A percentile compares a stretch with the other conserved stretches of the same genome.
Evolutionary conservation across 2,888 invertebrate genomes (phyloP).

Genomic region (Pristionchus exspectatus): DNA sequence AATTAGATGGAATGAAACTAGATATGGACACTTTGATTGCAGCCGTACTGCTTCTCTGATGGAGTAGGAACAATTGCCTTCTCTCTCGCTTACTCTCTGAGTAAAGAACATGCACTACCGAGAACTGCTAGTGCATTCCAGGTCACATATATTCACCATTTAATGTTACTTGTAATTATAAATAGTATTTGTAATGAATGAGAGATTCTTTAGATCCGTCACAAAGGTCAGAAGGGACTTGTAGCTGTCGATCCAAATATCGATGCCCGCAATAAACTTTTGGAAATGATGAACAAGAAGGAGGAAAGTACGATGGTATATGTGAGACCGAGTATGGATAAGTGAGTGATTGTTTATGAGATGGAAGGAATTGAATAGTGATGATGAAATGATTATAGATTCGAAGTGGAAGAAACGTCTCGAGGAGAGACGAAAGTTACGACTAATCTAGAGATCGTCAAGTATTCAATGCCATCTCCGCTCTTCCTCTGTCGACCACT

Average conservation of each 20-base stretch:
- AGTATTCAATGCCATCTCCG: conserved; percentile 71
- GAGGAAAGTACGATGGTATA: neutral
- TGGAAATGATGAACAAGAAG: neutral
- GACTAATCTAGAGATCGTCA: conserved; percentile 72
- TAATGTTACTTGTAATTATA: too few species aligned
- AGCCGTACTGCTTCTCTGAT: conserved; percentile 59
- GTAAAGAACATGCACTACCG: neutral
- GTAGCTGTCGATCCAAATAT: conserved; percentile 69
- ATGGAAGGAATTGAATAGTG: too few species aligned
- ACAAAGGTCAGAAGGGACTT: conserved; percentile 73
- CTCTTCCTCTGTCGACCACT: conserved; percentile 79
- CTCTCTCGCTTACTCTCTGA: neutral
- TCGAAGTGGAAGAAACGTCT: neutral
- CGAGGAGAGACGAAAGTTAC: too few species aligned
- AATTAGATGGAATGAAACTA: neutral
- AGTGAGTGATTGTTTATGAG: conserved; percentile 32
- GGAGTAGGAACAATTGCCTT: conserved; percentile 65
- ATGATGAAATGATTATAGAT: neutral
- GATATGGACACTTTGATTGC: neutral
- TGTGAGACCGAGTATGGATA: conserved; percentile 56
- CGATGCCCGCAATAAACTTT: conserved; percentile 61
- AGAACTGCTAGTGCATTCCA: conserved; percentile 2
- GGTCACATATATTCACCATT: neutral
- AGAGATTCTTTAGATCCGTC: conserved; percentile 63
- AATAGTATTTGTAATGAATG: too few species aligned